Conservation (phyloP, 2,797 vertebrate species). For the Orestias chungarensis region DNA sequence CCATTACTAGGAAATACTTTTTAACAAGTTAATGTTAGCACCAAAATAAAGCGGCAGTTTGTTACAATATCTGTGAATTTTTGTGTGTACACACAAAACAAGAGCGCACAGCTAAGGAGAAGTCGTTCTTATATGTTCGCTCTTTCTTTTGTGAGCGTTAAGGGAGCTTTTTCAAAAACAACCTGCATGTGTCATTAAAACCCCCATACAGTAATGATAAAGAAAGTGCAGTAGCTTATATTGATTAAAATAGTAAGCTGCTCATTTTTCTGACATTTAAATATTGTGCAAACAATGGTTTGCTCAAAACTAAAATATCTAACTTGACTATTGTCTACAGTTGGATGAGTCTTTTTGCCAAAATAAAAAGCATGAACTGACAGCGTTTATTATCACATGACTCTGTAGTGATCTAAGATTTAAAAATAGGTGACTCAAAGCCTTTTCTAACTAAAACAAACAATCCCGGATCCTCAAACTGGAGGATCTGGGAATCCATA, state of each 20-base stretch:
- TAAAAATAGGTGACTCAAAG: background rate
- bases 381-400: no score
- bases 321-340: no score
- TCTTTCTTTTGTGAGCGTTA: conserved; percentile 7
- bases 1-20: background rate
- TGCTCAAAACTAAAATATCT: no score
- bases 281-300: no score
- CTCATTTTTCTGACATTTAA: no score
- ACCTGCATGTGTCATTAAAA: background rate
- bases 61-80: background rate
- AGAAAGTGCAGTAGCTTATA: background rate
- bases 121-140: conserved; percentile 11
- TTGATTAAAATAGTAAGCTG: no score
- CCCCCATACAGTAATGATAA: background rate
- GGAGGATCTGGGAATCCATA: no score
- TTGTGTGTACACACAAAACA: conserved; percentile 3
- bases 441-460: background rate
- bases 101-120: background rate
- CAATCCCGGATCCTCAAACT: no score
- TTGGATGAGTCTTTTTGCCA: no score
- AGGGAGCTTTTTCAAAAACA: background rate
- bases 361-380: no score
- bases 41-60: conserved; percentile 5
- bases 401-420: background rate
- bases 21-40: background rate